Evolutionary conservation across 2,113 vertebrate genomes (phyloP).

Genomic region (Mugil cephalus): DNA sequence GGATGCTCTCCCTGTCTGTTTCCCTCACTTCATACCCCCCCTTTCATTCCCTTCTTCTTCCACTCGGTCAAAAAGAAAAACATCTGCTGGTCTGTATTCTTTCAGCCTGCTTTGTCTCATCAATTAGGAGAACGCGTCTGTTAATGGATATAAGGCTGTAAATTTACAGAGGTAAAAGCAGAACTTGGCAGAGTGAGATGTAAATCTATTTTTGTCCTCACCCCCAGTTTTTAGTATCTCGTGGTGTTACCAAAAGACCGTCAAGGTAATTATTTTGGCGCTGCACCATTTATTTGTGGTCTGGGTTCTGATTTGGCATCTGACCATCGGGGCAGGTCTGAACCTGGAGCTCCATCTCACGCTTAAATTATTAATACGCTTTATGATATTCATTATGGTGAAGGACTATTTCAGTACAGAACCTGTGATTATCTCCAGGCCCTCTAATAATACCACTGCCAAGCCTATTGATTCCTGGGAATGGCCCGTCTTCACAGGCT

Average conservation of each 20-base stretch:
- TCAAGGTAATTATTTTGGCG: slow-evolving; percentile 26
- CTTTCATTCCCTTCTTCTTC: slow-evolving; percentile 19
- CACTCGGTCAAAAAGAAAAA: slow-evolving; percentile 30
- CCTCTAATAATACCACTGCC: slow-evolving; percentile 59
- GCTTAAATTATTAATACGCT: slow-evolving; percentile 66
- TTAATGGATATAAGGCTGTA: not conserved
- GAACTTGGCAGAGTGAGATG: not conserved
- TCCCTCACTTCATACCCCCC: slow-evolving; percentile 30
- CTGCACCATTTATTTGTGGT: slow-evolving; percentile 22
- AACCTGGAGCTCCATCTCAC: slow-evolving; percentile 40
- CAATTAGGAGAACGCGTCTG: slow-evolving; percentile 11
- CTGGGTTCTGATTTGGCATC: slow-evolving; percentile 19
- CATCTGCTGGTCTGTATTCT: slow-evolving; percentile 34
- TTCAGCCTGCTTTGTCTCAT: slow-evolving; percentile 9
- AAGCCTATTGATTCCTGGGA: slow-evolving; percentile 70
- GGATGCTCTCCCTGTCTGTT: slow-evolving; percentile 34
- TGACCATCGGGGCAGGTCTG: slow-evolving; percentile 31
- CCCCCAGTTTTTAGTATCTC: slow-evolving; percentile 9
- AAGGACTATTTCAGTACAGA: slow-evolving; percentile 54
- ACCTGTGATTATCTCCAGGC: slow-evolving; percentile 67
- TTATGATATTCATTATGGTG: slow-evolving; percentile 69
- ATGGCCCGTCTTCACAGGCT: slow-evolving; percentile 31
- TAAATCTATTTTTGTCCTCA: slow-evolving; percentile 47
- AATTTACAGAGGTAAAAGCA: slow-evolving; percentile 30
- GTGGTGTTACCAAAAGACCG: slow-evolving; percentile 11